Conservation (phyloP, 2,113 vertebrate species). For the Chrysochloris asiatica region DNA sequence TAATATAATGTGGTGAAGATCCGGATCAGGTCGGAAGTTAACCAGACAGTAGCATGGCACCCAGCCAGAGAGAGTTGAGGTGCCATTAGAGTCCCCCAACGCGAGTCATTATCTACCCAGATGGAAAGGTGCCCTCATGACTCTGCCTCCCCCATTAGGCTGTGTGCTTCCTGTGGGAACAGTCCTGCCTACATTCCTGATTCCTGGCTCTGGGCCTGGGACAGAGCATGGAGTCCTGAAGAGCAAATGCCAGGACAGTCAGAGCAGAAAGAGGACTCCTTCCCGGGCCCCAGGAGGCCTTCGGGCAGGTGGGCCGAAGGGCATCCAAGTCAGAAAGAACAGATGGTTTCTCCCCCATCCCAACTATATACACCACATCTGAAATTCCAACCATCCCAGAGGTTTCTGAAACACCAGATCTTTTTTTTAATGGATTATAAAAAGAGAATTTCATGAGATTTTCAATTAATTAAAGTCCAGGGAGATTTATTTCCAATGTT, state of each 20-base stretch:
- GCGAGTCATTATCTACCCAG: not conserved
- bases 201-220: not conserved
- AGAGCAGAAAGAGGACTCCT: not conserved
- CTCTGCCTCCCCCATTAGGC: not conserved
- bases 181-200: not conserved
- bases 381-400: fast-evolving
- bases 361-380: not conserved
- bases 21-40: not conserved
- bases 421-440: conserved; percentile 76
- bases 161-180: not conserved
- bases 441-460: conserved; percentile 84
- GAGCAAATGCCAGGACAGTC: not conserved
- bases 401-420: not conserved
- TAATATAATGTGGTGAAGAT: not conserved
- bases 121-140: too few relatives aligned
- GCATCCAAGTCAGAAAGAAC: not conserved
- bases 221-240: not conserved
- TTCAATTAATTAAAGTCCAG: conserved; percentile 85
- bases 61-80: not conserved
- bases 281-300: not conserved
- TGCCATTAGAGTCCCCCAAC: too few relatives aligned
- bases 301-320: not conserved
- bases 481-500: conserved; percentile 83
- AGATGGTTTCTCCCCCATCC: not conserved
- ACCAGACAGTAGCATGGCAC: not conserved